A percentile compares a stretch with the other conserved stretches of the same genome.
Evolutionary conservation across 2,888 invertebrate genomes (phyloP).

Genomic region (Hirudinaria manillensis): DNA sequence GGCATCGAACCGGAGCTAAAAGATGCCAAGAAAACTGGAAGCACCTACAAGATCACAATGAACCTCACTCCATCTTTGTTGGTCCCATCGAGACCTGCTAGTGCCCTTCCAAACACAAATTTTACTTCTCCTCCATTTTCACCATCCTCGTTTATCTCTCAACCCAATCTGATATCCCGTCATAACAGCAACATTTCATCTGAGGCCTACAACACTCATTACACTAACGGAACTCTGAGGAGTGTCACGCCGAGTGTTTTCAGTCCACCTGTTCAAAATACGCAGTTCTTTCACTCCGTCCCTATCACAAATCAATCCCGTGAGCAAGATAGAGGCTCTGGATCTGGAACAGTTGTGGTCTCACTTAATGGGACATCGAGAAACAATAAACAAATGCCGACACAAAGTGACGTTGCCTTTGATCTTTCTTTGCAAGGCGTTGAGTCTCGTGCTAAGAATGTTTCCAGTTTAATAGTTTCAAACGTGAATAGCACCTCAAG

Average conservation of each 20-base stretch:
- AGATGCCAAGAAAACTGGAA: slow-evolving; percentile 34
- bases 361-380: too few relatives aligned
- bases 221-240: too few relatives aligned
- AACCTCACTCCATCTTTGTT: slow-evolving; percentile 30
- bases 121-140: not conserved
- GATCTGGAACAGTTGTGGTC: too few relatives aligned
- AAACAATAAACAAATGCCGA: too few relatives aligned
- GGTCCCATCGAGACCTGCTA: slow-evolving; percentile 15
- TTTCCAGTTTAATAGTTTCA: too few relatives aligned
- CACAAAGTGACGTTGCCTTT: slow-evolving; percentile 6
- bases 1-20: slow-evolving; percentile 35
- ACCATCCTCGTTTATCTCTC: not conserved
- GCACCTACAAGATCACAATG: slow-evolving; percentile 35
- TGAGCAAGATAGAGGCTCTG: too few relatives aligned
- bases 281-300: too few relatives aligned
- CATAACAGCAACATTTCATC: not conserved
- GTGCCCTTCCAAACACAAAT: not conserved
- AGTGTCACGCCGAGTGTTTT: too few relatives aligned
- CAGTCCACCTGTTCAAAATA: too few relatives aligned
- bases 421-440: slow-evolving; percentile 18
- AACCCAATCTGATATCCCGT: not conserved
- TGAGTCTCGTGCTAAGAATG: not conserved
- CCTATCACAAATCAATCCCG: too few relatives aligned
- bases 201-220: not conserved
- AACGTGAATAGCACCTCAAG: too few relatives aligned